Evolutionary conservation across 2,113 vertebrate genomes (phyloP).

Genomic region (Malaclemys terrapin): DNA sequence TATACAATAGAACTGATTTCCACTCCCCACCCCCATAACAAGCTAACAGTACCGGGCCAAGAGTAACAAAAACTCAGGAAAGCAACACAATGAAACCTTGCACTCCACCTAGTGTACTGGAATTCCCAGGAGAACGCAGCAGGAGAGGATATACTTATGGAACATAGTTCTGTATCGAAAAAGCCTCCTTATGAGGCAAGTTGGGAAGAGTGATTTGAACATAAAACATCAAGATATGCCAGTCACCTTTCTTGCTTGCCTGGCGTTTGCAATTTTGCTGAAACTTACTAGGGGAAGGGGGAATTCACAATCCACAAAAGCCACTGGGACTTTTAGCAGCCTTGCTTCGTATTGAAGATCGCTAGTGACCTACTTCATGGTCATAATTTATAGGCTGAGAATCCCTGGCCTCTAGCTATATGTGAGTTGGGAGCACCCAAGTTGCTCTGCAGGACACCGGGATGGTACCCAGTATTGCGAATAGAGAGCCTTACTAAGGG

Average conservation of each 20-base stretch:
- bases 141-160: slow-evolving; percentile 22
- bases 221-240: accelerated
- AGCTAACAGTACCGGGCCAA: slow-evolving; percentile 58
- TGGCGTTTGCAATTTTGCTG: neutral
- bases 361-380: neutral
- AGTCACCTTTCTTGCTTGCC: neutral
- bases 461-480: accelerated
- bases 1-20: neutral
- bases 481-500: neutral
- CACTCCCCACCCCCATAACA: slow-evolving; percentile 35
- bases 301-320: neutral
- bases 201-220: neutral
- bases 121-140: slow-evolving; percentile 59
- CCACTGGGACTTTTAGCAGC: neutral
- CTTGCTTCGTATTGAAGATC: neutral
- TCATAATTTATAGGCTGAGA: neutral
- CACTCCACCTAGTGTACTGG: slow-evolving; percentile 76
- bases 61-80: slow-evolving; percentile 78
- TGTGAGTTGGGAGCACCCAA: neutral
- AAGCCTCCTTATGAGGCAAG: neutral
- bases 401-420: neutral
- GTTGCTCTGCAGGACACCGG: accelerated
- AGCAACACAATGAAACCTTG: slow-evolving; percentile 75
- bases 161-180: slow-evolving; percentile 16
- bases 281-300: neutral